Conservation (phyloP, 2,888 invertebrate species). For the Lucinisca nassula region DNA sequence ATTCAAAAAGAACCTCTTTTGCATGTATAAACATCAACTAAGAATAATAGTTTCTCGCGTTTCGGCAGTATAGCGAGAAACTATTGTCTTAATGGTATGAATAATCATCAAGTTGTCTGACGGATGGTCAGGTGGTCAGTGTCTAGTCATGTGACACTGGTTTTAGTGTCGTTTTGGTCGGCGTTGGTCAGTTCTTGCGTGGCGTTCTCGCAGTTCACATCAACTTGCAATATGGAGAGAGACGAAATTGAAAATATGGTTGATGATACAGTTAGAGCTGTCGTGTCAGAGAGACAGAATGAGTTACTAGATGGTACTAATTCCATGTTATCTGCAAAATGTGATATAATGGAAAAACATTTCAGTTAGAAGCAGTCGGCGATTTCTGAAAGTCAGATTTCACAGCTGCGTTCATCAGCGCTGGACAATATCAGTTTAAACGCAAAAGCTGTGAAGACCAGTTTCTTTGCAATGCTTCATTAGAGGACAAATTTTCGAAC, state of each 20-base stretch:
- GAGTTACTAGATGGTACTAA: background rate
- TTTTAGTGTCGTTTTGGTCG: background rate
- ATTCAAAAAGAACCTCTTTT: too few species aligned
- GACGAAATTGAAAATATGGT: background rate
- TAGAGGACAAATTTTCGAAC: background rate
- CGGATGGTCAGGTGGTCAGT: background rate
- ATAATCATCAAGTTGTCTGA: too few species aligned
- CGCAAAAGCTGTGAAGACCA: slow-evolving; percentile 9
- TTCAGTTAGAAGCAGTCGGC: background rate
- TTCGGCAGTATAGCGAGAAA: slow-evolving; percentile 7
- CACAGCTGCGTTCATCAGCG: background rate
- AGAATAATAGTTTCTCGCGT: slow-evolving; percentile 7
- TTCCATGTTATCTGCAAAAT: background rate
- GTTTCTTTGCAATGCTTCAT: background rate
- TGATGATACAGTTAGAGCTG: background rate
- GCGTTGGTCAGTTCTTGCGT: slow-evolving; percentile 2
- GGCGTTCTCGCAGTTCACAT: background rate
- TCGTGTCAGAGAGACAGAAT: background rate
- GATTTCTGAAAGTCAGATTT: background rate
- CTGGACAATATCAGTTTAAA: background rate
- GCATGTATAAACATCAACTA: too few species aligned
- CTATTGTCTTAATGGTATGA: background rate
- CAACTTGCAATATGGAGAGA: background rate
- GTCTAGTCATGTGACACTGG: background rate
- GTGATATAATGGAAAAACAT: background rate